A percentile compares a stretch with the other conserved stretches of the same genome.
Conservation (phyloP, 2,888 invertebrate species). For the Microplitis deprimator region DNA sequence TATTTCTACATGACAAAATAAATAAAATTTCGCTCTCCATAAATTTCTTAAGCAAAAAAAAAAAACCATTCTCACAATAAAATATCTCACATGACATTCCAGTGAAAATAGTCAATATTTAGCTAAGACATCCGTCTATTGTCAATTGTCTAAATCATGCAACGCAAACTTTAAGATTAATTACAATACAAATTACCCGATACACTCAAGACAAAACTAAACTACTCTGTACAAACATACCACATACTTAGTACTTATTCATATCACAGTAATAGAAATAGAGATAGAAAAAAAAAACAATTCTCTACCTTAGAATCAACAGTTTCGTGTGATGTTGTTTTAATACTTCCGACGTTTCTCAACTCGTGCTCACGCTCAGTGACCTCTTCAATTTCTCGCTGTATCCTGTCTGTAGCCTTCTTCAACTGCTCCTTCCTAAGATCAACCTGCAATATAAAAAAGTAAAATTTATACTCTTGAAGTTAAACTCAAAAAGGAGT, state of each 20-base stretch:
- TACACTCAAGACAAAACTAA: background rate
- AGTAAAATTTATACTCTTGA: background rate
- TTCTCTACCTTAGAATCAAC: conserved; percentile 71
- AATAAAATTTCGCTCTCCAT: background rate
- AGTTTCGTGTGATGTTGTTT: conserved; percentile 74
- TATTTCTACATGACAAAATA: background rate
- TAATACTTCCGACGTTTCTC: conserved; percentile 76
- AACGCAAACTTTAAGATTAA: background rate
- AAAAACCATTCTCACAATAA: conserved; percentile 1
- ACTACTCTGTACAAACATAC: background rate
- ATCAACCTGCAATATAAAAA: conserved; percentile 71
- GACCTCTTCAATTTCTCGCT: conserved; percentile 90
- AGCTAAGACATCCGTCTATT: conserved; percentile 13
- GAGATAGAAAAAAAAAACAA: conserved; percentile 14
- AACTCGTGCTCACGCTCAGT: conserved; percentile 88
- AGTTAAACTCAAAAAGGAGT: no score
- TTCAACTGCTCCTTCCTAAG: conserved; percentile 82
- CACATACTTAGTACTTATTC: background rate
- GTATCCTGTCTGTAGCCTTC: conserved; percentile 79
- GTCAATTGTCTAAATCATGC: conserved; percentile 3
- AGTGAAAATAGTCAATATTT: conserved; percentile 13
- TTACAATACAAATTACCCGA: background rate
- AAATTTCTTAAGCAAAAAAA: background rate
- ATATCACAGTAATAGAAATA: conserved; percentile 14
- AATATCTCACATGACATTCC: background rate